Conservation (phyloP, 2,797 vertebrate genomes). For the Tenualosa thibaudeaui region DNA sequence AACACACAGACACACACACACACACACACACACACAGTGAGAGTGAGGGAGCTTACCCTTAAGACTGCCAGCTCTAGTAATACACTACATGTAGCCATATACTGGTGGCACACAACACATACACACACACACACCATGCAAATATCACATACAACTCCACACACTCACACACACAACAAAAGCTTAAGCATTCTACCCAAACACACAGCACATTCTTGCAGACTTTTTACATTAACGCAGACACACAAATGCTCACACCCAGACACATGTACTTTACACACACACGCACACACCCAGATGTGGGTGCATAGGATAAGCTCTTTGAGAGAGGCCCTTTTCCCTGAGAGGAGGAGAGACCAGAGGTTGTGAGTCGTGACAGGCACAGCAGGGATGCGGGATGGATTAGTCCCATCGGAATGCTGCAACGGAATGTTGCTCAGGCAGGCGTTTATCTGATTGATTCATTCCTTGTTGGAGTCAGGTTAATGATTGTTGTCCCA, state of each 20-base stretch:
- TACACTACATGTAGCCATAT: background rate
- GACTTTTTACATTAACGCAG: too few relatives aligned
- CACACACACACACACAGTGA: background rate
- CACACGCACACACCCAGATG: too few relatives aligned
- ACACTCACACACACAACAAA: background rate
- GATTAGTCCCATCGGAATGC: slow-evolving; percentile 7
- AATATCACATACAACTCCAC: background rate
- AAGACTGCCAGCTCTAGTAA: background rate
- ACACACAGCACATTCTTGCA: background rate
- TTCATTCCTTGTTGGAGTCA: background rate
- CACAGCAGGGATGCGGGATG: background rate
- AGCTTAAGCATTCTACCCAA: too few relatives aligned
- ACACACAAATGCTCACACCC: too few relatives aligned
- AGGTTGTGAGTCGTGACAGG: background rate
- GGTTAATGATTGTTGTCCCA: background rate
- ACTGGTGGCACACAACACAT: background rate
- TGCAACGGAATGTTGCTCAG: background rate
- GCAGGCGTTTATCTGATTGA: background rate
- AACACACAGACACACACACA: too few relatives aligned
- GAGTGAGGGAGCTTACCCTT: background rate
- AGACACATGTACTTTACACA: too few relatives aligned
- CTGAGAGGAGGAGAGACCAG: background rate
- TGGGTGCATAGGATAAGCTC: background rate
- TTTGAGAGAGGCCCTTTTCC: background rate
- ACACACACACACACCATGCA: background rate